These are phyloP conservation scores for Netelia melanura DNA, from an alignment of 2,888 invertebrate species.

Conservation along the genomic window DNA sequence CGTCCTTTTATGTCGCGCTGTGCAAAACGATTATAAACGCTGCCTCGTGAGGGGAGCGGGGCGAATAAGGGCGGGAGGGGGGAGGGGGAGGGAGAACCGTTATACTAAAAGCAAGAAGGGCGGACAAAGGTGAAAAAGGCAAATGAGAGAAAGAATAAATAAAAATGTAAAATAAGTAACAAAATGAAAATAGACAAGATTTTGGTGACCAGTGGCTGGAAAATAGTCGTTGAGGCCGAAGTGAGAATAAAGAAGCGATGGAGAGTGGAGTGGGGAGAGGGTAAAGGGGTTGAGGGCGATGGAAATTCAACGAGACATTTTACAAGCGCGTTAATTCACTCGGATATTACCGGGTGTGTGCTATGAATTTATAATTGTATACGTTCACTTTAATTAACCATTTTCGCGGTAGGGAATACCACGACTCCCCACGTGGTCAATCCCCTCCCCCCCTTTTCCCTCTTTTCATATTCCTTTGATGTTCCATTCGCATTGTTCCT, in stretches of 20 bases:
- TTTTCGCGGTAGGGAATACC: too few species aligned
- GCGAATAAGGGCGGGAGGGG: background rate
- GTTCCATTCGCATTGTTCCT: too few species aligned
- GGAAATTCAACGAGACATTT: slow-evolving; percentile 9
- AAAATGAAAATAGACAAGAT: slow-evolving; percentile 12
- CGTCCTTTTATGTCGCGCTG: slow-evolving; percentile 7
- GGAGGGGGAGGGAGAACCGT: background rate
- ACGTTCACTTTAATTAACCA: background rate
- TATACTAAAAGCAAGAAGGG: slow-evolving; percentile 2
- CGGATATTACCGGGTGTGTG: background rate
- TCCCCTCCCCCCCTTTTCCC: too few species aligned
- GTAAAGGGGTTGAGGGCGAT: background rate
- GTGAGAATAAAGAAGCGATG: too few species aligned
- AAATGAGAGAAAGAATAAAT: slow-evolving; percentile 1
- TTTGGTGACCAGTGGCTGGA: slow-evolving; percentile 1
- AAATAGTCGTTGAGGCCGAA: background rate
- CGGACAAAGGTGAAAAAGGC: background rate
- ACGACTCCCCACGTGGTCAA: too few species aligned
- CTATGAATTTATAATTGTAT: slow-evolving; percentile 9
- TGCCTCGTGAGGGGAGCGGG: background rate
- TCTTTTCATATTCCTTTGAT: too few species aligned
- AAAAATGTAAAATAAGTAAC: background rate
- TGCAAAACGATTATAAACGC: slow-evolving; percentile 31
- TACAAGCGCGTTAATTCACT: slow-evolving; percentile 4
- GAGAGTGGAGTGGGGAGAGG: background rate